These are phyloP conservation scores for Cerceris ruficornis DNA, from an alignment of 2,888 invertebrate species.

Conservation along the genomic window DNA sequence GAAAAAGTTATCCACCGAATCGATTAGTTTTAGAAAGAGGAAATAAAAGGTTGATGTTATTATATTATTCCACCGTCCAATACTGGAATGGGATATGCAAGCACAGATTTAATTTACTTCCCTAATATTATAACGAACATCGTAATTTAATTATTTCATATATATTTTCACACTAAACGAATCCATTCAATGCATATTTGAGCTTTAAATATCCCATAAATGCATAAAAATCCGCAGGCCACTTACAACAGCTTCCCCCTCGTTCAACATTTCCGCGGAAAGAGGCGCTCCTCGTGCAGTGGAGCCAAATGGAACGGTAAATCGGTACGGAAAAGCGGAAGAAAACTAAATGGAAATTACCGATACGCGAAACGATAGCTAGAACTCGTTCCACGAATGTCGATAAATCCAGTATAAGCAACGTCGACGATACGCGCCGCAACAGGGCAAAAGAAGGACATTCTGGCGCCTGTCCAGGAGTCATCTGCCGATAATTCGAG, in stretches of 20 bases:
- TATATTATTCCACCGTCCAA: too few relatives aligned
- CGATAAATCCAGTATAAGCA: conserved; percentile 11
- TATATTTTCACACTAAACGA: too few relatives aligned
- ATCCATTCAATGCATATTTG: neutral
- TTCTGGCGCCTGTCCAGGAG: conserved; percentile 7
- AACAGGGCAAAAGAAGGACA: conserved; percentile 3
- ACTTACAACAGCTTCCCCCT: neutral
- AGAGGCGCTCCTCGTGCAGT: neutral
- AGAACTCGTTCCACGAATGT: conserved; percentile 2
- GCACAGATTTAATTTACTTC: too few relatives aligned
- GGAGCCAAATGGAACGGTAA: neutral
- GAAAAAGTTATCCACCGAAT: too few relatives aligned
- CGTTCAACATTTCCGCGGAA: too few relatives aligned
- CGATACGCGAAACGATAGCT: neutral
- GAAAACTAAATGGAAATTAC: neutral
- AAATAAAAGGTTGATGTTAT: too few relatives aligned
- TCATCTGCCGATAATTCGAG: conserved; percentile 26
- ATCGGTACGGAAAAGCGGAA: conserved; percentile 4
- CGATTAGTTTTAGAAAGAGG: too few relatives aligned
- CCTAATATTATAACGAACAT: too few relatives aligned
- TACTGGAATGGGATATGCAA: too few relatives aligned
- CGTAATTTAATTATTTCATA: too few relatives aligned
- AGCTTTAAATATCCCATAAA: neutral
- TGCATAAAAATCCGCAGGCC: neutral
- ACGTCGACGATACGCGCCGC: neutral